Evolutionary conservation across 2,113 vertebrate species (phyloP).

Genomic region (Clarias batrachus): DNA sequence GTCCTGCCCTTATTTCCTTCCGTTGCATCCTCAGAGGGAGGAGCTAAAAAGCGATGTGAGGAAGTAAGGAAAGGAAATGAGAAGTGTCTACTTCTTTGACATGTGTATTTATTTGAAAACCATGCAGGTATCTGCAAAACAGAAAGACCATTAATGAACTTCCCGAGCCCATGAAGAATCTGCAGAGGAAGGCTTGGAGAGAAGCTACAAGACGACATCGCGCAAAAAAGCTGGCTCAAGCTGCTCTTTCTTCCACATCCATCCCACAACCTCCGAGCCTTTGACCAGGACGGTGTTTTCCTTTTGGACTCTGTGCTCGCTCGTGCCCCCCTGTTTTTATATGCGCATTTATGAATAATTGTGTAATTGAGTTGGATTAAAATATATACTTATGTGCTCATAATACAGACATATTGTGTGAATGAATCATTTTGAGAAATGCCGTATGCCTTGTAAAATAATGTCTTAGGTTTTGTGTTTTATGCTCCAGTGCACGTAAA

Average conservation of each 20-base stretch:
- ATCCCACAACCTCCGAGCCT: conserved; percentile 30
- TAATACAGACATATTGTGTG: background rate
- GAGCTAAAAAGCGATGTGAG: background rate
- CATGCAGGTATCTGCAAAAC: conserved; percentile 21
- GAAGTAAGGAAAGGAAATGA: background rate
- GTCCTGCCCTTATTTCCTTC: background rate
- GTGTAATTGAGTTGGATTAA: background rate
- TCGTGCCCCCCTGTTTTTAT: background rate
- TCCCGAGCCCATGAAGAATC: conserved; percentile 48
- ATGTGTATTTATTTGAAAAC: background rate
- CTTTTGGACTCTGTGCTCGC: background rate
- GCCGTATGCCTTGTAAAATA: background rate
- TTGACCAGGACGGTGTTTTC: background rate
- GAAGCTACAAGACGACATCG: conserved; percentile 68
- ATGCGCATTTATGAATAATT: background rate
- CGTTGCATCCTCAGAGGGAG: background rate
- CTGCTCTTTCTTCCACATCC: conserved; percentile 2
- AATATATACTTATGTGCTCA: background rate
- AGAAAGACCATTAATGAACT: conserved; percentile 48
- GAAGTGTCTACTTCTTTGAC: background rate
- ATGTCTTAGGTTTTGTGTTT: background rate
- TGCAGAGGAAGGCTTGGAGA: conserved; percentile 49
- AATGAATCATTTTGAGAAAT: background rate
- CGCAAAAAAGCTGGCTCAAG: conserved; percentile 66
- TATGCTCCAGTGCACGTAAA: background rate